Evolutionary conservation across 2,888 invertebrate species (phyloP).

Genomic region (Alsophila aescularia): DNA sequence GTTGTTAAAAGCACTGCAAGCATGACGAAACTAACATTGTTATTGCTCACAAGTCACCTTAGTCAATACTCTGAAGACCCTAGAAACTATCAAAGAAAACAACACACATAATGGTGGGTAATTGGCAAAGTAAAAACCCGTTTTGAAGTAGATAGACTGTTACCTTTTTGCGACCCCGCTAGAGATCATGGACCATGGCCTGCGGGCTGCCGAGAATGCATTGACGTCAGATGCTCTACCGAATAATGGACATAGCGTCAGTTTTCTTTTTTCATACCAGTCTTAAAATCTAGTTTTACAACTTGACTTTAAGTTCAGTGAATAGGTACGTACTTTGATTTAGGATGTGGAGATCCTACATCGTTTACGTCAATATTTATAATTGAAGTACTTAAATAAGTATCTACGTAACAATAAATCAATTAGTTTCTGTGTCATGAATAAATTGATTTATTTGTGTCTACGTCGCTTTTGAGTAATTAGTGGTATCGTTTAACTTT

Average conservation of each 20-base stretch:
- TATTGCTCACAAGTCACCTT: too few species aligned
- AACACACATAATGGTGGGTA: background rate
- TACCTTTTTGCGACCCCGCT: background rate
- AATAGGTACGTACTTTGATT: background rate
- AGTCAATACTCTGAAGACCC: too few species aligned
- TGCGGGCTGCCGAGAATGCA: background rate
- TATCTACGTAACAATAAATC: too few species aligned
- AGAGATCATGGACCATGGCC: constrained; percentile 1
- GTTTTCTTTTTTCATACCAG: background rate
- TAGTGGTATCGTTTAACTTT: too few species aligned
- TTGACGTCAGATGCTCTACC: constrained; percentile 2
- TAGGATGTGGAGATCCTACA: too few species aligned
- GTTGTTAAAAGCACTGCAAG: too few species aligned
- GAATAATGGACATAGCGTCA: background rate
- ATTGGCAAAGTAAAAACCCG: background rate
- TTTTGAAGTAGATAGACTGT: background rate
- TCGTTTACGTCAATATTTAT: too few species aligned
- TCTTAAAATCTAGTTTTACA: background rate
- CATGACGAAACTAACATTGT: too few species aligned
- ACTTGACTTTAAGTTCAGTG: background rate
- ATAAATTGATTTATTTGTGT: too few species aligned
- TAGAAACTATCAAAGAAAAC: background rate
- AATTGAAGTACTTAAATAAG: too few species aligned
- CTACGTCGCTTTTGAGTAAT: too few species aligned
- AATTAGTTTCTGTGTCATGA: too few species aligned